These are phyloP conservation scores for Drosophila falleni DNA, from an alignment of 2,888 invertebrate genomes.

Conservation along the genomic window DNA sequence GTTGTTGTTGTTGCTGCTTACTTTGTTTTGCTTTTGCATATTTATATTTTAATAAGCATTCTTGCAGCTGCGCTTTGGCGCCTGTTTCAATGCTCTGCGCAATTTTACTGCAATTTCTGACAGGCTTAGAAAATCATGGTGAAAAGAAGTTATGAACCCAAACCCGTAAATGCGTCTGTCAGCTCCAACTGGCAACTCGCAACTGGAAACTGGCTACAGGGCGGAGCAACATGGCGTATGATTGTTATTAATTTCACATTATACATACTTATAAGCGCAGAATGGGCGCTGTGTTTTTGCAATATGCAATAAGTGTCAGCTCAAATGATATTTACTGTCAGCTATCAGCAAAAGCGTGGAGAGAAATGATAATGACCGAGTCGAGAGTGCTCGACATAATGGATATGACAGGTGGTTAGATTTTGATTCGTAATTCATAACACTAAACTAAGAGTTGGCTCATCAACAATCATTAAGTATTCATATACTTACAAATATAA, in stretches of 20 bases:
- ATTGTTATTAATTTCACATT: constrained; percentile 80
- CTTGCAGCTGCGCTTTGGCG: constrained; percentile 76
- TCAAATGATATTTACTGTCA: constrained; percentile 76
- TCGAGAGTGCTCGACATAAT: constrained; percentile 13
- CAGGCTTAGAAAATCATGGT: constrained; percentile 79
- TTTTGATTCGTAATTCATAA: constrained; percentile 3
- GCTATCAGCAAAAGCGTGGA: constrained; percentile 8
- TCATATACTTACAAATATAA: background rate
- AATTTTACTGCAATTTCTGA: constrained; percentile 81
- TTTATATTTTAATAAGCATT: constrained; percentile 81
- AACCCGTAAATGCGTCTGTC: constrained; percentile 73
- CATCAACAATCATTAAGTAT: background rate
- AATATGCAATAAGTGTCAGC: constrained; percentile 79
- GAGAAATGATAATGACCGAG: constrained; percentile 15
- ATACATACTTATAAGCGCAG: constrained; percentile 57
- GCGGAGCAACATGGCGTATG: constrained; percentile 72
- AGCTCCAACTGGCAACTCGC: constrained; percentile 71
- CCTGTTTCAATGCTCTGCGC: constrained; percentile 61
- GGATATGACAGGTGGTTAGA: background rate
- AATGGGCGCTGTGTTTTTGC: constrained; percentile 45
- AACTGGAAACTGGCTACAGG: constrained; percentile 19
- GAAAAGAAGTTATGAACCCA: constrained; percentile 72
- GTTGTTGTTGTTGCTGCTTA: constrained; percentile 12
- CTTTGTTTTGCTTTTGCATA: constrained; percentile 69
- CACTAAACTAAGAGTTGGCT: background rate